phyloP scores from a whole-genome alignment of 2,797 vertebrate genomes.

The Chelidonichthys spinosus region DNA sequence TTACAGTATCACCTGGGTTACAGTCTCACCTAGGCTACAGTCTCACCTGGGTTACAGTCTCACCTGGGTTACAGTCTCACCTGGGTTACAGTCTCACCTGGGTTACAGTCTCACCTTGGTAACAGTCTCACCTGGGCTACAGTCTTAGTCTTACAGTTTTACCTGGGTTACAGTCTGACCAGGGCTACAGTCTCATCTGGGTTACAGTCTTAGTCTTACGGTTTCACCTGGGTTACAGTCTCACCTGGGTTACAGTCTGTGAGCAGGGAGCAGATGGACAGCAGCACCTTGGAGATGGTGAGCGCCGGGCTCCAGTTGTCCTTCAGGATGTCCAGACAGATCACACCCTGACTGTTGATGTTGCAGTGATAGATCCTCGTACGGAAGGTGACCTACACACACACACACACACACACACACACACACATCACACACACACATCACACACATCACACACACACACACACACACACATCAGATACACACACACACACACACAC shows the following conservation, averaged over 20 bases:
- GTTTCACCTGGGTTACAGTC: no score
- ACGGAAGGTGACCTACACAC: slow-evolving; percentile 92
- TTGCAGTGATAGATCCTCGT: slow-evolving; percentile 99
- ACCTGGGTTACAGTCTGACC: no score
- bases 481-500: slow-evolving; percentile 3
- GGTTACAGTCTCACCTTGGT: no score
- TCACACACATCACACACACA: not conserved
- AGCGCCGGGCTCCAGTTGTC: slow-evolving; percentile 99
- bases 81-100: no score
- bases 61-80: no score
- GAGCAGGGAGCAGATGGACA: slow-evolving; percentile 98
- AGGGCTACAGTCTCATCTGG: no score
- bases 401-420: not conserved
- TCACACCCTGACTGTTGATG: slow-evolving; percentile 99
- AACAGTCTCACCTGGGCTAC: no score
- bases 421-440: slow-evolving; percentile 13
- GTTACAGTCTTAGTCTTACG: no score
- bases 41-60: no score
- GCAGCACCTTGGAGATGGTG: slow-evolving; percentile 98
- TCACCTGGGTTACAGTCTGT: slow-evolving; percentile 94
- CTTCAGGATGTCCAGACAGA: slow-evolving; percentile 98
- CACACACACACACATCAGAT: not conserved
- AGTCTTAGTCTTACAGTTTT: no score
- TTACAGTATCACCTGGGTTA: no score
- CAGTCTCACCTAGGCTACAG: no score